phyloP scores from a whole-genome alignment of 2,888 invertebrate genomes.

The Torymus aiolomorphi region DNA sequence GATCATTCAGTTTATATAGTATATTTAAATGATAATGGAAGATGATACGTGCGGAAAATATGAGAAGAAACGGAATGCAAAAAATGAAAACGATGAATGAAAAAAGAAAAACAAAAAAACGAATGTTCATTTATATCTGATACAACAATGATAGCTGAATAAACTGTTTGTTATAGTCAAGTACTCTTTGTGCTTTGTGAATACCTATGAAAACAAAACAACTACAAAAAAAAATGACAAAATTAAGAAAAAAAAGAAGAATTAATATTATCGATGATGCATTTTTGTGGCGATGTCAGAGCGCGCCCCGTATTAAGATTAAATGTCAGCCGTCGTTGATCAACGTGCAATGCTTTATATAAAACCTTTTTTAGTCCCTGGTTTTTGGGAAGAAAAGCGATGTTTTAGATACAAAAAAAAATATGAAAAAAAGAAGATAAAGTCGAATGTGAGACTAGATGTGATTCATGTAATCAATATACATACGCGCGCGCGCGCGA shows the following conservation, averaged over 20 bases:
- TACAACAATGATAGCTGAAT: slow-evolving; percentile 70
- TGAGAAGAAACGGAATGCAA: slow-evolving; percentile 12
- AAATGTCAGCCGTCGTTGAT: slow-evolving; percentile 51
- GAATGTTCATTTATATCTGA: slow-evolving; percentile 72
- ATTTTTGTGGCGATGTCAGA: slow-evolving; percentile 53
- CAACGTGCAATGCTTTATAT: slow-evolving; percentile 37
- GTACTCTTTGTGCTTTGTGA: slow-evolving; percentile 68
- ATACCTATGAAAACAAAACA: slow-evolving; percentile 58
- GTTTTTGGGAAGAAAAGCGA: background rate
- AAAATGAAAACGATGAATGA: slow-evolving; percentile 22
- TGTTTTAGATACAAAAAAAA: too few species aligned
- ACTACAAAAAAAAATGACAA: slow-evolving; percentile 3
- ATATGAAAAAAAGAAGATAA: too few species aligned
- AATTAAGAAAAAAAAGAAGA: background rate
- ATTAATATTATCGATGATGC: slow-evolving; percentile 39
- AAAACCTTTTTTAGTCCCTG: slow-evolving; percentile 2
- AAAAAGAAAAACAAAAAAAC: slow-evolving; percentile 58
- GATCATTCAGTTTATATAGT: slow-evolving; percentile 48
- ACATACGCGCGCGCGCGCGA: background rate
- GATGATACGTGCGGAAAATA: slow-evolving; percentile 3
- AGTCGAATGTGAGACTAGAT: too few species aligned
- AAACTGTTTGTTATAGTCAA: slow-evolving; percentile 73
- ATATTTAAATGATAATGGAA: slow-evolving; percentile 54
- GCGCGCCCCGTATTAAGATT: slow-evolving; percentile 7
- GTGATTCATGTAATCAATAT: too few species aligned